Evolutionary conservation across 2,888 invertebrate species (phyloP), one percentile per base, ranked within the genome.

Genomic region (Acronicta psi): DNA sequence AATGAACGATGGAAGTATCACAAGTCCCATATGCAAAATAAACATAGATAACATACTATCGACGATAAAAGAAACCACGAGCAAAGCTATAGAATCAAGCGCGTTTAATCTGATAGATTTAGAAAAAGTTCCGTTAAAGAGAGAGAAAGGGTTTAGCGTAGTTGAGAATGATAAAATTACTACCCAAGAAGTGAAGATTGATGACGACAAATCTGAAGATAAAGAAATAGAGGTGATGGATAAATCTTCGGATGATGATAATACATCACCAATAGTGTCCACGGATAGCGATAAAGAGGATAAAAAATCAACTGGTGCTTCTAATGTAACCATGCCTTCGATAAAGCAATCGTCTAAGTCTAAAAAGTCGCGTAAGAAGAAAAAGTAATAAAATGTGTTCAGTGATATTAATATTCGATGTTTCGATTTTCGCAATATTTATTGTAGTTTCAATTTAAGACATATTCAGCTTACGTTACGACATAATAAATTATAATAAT

Each of bases 311-410:
- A 82, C 80, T 75, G 88, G 91, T 82, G 85, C 90, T 73, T 87
- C 89, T 60, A 89, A 84, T 68, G 69, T 86, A 63, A 80, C 85
- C 50, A 81, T 88, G 79, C 86, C 90, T 76, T 86, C 84, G 46
- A 78, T 86, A 73, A 94, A 94, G 83, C 90, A 90, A 86, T 90
- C 92, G 37, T 80, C 87, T 68, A 93, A 93, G 69, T 91, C 94
- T 79, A 95, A 95, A 81, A 95, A 95, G 81, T 90, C 95, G 50
- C 95, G 95, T 81, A 95, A 95, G 82, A 95, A 95, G 90, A 95
- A 95, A 83, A 95, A 95, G 89, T 95, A 95, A 93, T 81, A 78
- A 76, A 79, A 82, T 84, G 88, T 88, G 87, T 89, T 89, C 86
- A 87, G 54, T 59, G 59, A 77, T 65, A 73, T 72, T 80, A 81